Percentiles rank a stretch among this genome's conserved stretches.
Conservation (phyloP, 1,140 invertebrate species). For the Pachyrhynchus sulphureomaculatus region DNA sequence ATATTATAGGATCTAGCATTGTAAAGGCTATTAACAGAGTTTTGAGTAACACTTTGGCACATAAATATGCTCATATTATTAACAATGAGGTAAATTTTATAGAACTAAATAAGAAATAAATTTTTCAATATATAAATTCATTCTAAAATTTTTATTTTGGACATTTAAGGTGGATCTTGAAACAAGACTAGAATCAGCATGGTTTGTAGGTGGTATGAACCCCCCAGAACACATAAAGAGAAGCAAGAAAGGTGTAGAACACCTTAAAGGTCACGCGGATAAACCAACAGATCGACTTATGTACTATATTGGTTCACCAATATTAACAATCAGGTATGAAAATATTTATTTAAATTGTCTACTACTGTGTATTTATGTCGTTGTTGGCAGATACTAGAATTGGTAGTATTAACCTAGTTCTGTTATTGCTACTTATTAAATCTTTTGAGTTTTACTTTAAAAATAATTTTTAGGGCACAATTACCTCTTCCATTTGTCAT, state of each 20-base stretch:
- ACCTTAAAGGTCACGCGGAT: slow-evolving; percentile 52
- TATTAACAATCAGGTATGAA: slow-evolving; percentile 63
- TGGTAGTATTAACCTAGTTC: too few species aligned
- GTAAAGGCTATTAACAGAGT: slow-evolving; percentile 69
- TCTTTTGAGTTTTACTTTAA: not conserved
- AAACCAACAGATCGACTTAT: slow-evolving; percentile 63
- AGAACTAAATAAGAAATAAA: not conserved
- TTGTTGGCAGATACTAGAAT: too few species aligned
- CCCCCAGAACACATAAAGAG: slow-evolving; percentile 54
- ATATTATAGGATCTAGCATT: slow-evolving; percentile 55
- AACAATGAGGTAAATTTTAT: slow-evolving; percentile 57
- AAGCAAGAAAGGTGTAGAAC: slow-evolving; percentile 34
- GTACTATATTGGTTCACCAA: slow-evolving; percentile 66
- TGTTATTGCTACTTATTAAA: not conserved
- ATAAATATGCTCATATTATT: slow-evolving; percentile 61
- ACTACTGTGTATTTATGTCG: not conserved
- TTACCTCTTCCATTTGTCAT: slow-evolving; percentile 66
- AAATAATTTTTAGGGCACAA: slow-evolving; percentile 31
- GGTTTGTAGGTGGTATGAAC: slow-evolving; percentile 71
- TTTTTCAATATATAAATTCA: not conserved
- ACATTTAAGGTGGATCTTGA: slow-evolving; percentile 63
- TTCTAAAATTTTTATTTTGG: slow-evolving; percentile 27
- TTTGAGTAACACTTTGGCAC: slow-evolving; percentile 59
- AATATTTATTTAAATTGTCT: not conserved
- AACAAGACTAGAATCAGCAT: slow-evolving; percentile 77